These are phyloP conservation scores for Malurus melanocephalus DNA, from an alignment of 2,113 vertebrate genomes.

Conservation along the genomic window DNA sequence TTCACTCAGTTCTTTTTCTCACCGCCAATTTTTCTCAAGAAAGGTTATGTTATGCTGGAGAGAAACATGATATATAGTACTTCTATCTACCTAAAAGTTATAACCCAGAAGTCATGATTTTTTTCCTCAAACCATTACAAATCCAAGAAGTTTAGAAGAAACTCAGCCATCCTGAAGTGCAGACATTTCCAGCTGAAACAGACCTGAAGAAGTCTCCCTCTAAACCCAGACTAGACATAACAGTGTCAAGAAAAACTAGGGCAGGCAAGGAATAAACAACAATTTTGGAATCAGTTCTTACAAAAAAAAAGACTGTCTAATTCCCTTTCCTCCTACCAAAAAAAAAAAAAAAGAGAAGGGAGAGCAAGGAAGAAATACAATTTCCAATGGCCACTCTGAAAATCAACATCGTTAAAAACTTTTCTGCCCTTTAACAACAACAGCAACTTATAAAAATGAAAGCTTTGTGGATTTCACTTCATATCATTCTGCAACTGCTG, in stretches of 20 bases:
- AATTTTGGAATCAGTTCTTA: not conserved
- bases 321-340: not conserved
- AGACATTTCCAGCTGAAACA: not conserved
- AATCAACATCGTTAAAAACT: not conserved
- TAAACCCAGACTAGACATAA: accelerated
- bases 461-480: not conserved
- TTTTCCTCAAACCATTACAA: not conserved
- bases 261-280: not conserved
- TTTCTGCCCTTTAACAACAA: not conserved
- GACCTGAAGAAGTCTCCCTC: not conserved
- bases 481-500: not conserved
- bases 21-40: not conserved
- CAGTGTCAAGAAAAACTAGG: not conserved
- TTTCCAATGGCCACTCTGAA: not conserved
- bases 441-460: accelerated
- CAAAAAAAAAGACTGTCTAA: not conserved
- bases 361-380: not conserved
- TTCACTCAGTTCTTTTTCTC: not conserved
- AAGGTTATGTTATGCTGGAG: not conserved
- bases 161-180: not conserved
- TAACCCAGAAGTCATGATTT: not conserved
- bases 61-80: not conserved
- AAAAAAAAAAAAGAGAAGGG: not conserved
- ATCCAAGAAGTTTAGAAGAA: not conserved
- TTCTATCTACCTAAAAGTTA: not conserved